Evolutionary conservation across 2,888 invertebrate species (phyloP).

Genomic region (Stenodema calcarata): DNA sequence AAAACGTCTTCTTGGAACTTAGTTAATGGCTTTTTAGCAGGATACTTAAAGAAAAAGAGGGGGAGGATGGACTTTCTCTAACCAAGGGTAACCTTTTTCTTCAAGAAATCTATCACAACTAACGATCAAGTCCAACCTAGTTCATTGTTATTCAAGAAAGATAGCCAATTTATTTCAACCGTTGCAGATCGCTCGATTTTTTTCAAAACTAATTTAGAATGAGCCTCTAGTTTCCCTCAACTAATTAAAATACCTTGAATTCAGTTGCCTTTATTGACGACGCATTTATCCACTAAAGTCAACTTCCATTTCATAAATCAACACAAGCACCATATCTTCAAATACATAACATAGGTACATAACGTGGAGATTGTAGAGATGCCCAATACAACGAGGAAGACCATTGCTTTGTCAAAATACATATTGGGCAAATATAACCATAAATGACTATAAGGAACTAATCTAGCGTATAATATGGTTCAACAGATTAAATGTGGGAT

Average conservation of each 20-base stretch:
- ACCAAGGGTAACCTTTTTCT: background rate
- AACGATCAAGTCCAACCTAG: constrained; percentile 20
- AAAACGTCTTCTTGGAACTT: constrained; percentile 36
- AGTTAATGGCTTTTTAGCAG: constrained; percentile 13
- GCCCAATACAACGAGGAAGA: no score
- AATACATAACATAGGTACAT: no score
- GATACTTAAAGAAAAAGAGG: constrained; percentile 7
- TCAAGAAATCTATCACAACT: constrained; percentile 27
- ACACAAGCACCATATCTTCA: no score
- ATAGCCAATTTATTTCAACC: constrained; percentile 27
- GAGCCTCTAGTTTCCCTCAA: background rate
- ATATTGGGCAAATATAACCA: no score
- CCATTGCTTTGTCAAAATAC: no score
- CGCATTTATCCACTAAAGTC: no score
- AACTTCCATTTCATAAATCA: no score
- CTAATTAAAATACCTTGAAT: background rate
- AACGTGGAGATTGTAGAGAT: no score
- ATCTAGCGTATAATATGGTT: no score
- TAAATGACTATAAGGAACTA: no score
- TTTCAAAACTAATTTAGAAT: background rate
- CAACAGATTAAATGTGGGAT: no score
- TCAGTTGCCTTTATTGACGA: background rate
- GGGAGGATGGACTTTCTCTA: constrained; percentile 41
- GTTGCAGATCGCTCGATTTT: background rate
- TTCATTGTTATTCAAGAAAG: constrained; percentile 18